Evolutionary conservation across 2,888 invertebrate genomes (phyloP), one percentile per base, ranked within the genome.

Genomic region (Cepaea hortensis): DNA sequence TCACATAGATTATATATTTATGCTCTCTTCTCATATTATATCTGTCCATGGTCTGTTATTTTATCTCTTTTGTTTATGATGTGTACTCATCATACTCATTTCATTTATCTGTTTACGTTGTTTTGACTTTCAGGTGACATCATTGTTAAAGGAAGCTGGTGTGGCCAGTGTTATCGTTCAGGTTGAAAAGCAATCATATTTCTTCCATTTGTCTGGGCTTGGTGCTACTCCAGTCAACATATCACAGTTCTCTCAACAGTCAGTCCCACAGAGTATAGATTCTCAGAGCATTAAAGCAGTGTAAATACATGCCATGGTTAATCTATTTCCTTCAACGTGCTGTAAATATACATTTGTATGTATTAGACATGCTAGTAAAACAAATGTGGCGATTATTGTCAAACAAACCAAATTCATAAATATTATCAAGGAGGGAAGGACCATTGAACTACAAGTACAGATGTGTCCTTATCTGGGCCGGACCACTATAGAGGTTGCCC

Each of bases 111-210:
- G 35, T 5, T 23, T 73, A 7, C 3, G n/a, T 73, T 35, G 13
- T n/a, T 73, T 9, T 79, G 62, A 35, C 35, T 90, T 91, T 3
- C 91, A 94, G 94, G 93, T 94, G 23, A 90, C 91, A 46, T 88
- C 92, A 70, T 88, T 94, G 70, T 91, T 95, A 46, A 94, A 94
- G 88, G 94, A 94, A 75, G 89, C 91, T 9, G 95, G 95, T n/a
- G 91, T 95, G 15, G 91, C 91, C 23, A 94, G 94, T 89, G 89
- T 95, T 68, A 94, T 94, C 23, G 94, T 95, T 3, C 95, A 95
- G 90, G 94, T 95, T n/a, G 95, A 95, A 89, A 95, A 95, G 90
- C 94, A 95, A 77, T 90, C 93, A 0, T 95, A 94, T 90, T 94
- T 93, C 88, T 94, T 94, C 84, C 94, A 95, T 89, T 92, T 95